Percentiles rank a stretch among this genome's conserved stretches.
Conservation (phyloP, 2,888 invertebrate genomes). For the Esperia sulphurella region DNA sequence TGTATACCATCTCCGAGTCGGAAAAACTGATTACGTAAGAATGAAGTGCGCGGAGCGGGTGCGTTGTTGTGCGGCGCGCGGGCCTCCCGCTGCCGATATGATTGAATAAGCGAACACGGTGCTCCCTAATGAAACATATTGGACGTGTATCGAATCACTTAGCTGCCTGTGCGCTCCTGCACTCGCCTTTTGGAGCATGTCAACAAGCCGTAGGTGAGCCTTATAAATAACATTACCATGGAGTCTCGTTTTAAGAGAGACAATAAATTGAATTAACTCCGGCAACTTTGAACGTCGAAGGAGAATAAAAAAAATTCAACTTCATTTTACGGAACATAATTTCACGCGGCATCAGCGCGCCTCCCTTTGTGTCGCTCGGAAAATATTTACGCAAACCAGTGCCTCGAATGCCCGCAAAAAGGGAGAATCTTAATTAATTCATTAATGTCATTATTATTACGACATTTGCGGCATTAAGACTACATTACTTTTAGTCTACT, state of each 20-base stretch:
- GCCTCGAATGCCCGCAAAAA: constrained; percentile 47
- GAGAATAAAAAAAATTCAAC: constrained; percentile 56
- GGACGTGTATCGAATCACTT: constrained; percentile 78
- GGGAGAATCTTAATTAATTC: constrained; percentile 61
- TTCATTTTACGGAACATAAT: constrained; percentile 67
- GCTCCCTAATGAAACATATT: constrained; percentile 77
- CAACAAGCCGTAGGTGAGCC: constrained; percentile 72
- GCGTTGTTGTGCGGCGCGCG: constrained; percentile 44
- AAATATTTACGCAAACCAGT: constrained; percentile 62
- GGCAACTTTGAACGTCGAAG: constrained; percentile 69
- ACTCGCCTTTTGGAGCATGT: constrained; percentile 62
- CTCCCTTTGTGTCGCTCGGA: constrained; percentile 55
- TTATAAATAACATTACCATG: constrained; percentile 67
- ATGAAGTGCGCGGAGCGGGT: constrained; percentile 48
- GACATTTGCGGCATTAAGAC: constrained; percentile 52
- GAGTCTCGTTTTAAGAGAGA: constrained; percentile 73
- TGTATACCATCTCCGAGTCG: constrained; percentile 54
- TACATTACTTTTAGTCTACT: constrained; percentile 45
- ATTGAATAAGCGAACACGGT: constrained; percentile 73
- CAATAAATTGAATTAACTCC: constrained; percentile 74
- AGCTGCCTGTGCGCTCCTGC: constrained; percentile 67
- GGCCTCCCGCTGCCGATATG: constrained; percentile 56
- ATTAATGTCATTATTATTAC: constrained; percentile 63
- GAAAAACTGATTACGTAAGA: constrained; percentile 70
- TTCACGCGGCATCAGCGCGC: constrained; percentile 55